Evolutionary conservation across 2,113 vertebrate genomes (phyloP).

Genomic region (Turdus rufiventris): DNA sequence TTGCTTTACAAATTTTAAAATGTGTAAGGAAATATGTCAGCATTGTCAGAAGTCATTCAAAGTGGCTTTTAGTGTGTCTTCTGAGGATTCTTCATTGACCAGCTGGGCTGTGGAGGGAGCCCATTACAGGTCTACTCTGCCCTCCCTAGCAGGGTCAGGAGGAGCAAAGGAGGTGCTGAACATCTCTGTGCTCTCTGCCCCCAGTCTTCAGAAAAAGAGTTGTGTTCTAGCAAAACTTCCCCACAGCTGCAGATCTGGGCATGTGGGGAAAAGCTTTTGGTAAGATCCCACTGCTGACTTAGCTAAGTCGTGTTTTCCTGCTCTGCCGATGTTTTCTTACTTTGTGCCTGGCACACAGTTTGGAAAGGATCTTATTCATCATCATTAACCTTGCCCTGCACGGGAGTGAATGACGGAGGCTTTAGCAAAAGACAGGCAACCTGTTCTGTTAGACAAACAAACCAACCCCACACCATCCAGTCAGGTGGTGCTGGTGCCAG

Average conservation of each 20-base stretch:
- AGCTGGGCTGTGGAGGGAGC: neutral
- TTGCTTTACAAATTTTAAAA: neutral
- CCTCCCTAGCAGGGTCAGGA: accelerated
- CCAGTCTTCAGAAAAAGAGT: accelerated
- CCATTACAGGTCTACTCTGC: neutral
- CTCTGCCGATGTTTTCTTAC: neutral
- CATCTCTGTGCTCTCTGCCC: accelerated
- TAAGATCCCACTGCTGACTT: accelerated
- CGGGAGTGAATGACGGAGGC: neutral
- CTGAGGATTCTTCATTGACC: neutral
- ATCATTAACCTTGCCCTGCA: neutral
- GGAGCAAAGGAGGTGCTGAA: neutral
- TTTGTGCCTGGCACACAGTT: neutral
- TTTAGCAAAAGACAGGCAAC: neutral
- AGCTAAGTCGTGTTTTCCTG: neutral
- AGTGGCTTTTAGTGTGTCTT: neutral
- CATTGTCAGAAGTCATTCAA: neutral
- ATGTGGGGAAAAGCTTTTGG: neutral
- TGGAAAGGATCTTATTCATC: neutral
- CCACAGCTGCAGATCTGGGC: neutral
- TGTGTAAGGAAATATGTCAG: neutral
- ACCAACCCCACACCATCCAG: neutral
- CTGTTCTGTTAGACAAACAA: neutral
- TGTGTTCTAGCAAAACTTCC: neutral
- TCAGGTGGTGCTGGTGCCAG: accelerated